A percentile compares a stretch with the other conserved stretches of the same genome.
Evolutionary conservation across 2,888 invertebrate genomes (phyloP).

Genomic region (Ptychoptera contaminata): DNA sequence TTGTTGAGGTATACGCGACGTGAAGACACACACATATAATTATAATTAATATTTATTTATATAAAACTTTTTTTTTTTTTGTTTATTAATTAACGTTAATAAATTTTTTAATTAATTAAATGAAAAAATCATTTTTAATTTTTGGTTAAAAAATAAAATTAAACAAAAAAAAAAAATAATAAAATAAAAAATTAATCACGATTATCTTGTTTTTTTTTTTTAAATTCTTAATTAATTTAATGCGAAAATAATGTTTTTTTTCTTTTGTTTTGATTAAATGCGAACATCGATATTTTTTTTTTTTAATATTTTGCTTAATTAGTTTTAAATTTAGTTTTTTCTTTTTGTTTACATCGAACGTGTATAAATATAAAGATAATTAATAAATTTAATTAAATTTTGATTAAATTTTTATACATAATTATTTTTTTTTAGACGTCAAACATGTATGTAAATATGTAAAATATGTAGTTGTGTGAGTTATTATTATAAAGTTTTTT

Average conservation of each 20-base stretch:
- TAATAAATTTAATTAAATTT: background rate
- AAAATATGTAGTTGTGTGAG: no score
- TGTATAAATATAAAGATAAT: constrained; percentile 9
- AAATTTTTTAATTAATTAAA: background rate
- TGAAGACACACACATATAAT: constrained; percentile 33
- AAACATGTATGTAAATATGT: constrained; percentile 10
- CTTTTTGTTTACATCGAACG: constrained; percentile 2
- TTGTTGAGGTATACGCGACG: constrained; percentile 39
- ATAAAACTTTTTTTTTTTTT: constrained; percentile 1
- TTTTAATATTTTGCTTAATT: no score
- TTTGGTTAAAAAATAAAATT: no score
- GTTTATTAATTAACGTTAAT: constrained; percentile 3
- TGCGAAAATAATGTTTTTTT: no score
- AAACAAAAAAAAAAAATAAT: no score
- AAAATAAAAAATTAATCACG: no score
- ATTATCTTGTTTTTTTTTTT: no score
- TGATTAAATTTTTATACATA: background rate
- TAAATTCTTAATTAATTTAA: no score
- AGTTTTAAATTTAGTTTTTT: no score
- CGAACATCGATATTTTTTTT: background rate
- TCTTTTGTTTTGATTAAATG: no score
- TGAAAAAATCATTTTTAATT: background rate
- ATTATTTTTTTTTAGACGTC: constrained; percentile 9
- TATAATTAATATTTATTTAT: constrained; percentile 12
- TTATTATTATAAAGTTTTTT: background rate